Percentiles rank a stretch among this genome's conserved stretches.
phyloP scores from a whole-genome alignment of 1,140 invertebrate genomes.

The Drosophila nebulosa region DNA sequence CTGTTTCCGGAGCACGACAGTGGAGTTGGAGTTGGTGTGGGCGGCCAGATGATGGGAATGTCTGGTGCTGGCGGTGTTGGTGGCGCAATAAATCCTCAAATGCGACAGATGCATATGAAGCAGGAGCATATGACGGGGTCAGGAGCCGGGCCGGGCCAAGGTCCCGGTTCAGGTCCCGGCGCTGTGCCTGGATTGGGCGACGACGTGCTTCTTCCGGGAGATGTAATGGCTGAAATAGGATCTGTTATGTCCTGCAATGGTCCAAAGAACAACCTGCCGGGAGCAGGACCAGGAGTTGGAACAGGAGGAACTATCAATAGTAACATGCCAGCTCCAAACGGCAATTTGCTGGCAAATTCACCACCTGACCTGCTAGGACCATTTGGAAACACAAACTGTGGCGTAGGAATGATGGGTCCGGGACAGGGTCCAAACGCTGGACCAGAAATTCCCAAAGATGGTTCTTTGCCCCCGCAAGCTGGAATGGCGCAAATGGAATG shows the following conservation, averaged over 20 bases:
- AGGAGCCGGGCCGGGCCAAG: not conserved
- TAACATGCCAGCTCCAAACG: constrained; percentile 25
- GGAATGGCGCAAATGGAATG: constrained; percentile 88
- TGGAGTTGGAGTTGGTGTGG: constrained; percentile 1
- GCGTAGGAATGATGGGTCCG: constrained; percentile 16
- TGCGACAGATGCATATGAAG: constrained; percentile 52
- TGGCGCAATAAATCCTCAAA: constrained; percentile 37
- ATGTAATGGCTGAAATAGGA: constrained; percentile 58
- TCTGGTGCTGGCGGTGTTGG: constrained; percentile 2
- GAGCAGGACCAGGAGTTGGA: constrained; percentile 5
- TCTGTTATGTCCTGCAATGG: constrained; percentile 47
- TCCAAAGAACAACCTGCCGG: constrained; percentile 38
- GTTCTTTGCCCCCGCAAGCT: constrained; percentile 58
- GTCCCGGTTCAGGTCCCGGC: not conserved
- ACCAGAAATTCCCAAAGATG: constrained; percentile 27
- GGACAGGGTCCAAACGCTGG: not conserved
- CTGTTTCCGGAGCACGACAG: constrained; percentile 89
- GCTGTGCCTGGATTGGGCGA: constrained; percentile 23
- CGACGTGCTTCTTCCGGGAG: constrained; percentile 40
- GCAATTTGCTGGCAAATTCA: constrained; percentile 42
- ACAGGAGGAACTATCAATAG: constrained; percentile 20
- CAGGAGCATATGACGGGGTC: constrained; percentile 29
- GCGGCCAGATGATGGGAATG: constrained; percentile 47
- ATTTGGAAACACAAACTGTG: constrained; percentile 41
- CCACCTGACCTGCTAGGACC: constrained; percentile 39